Base-by-base conservation (phyloP, 2,113 vertebrate species). In the Phocoena sinus region DNA sequence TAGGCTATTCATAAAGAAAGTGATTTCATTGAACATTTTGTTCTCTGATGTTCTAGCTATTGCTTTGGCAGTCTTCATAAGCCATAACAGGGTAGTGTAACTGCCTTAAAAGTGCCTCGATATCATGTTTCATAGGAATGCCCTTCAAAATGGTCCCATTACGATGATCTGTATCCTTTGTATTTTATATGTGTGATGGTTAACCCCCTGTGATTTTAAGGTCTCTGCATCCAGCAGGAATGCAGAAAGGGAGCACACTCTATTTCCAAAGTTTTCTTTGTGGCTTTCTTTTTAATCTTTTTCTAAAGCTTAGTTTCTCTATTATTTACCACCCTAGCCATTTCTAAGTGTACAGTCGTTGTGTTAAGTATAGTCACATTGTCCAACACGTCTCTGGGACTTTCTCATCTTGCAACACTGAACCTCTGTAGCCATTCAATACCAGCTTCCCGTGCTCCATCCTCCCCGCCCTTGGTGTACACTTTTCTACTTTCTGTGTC, bases 281-380 rank as follows among this genome's bases (percentile, higher is more conserved):
- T 14, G 9, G 28, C 28, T 91, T 70, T 91, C 53, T 74, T 60
- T 33, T 25, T 3, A 20, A 58, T 58, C 20, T 58, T 56, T 20
- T 53, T 53, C 50, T 53, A 53, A 53, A 53, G 5, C 50, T 53
- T 53, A 53, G 1, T 17, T 53, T 53, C 50, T 53, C 4, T 50
- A 4, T 14, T 50, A 50, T 50, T 56, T 18, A 17, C 17, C 53
- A 56, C 6, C 17, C 15, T 56, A 56, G 10, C 2, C 20, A 12
- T 41, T 1, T 11, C 11, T 11, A 8, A n/a, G 1, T 8, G 9
- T 2, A 2, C 6, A 6, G 31, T 25, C 87, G 6, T 7, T 12
- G 41, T 2, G 4, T 13, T 5, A 5, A 5, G 14, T 1, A 0
- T n/a, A 5, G 20, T 25, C 8, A 5, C 2, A n/a, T 6, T 15